These are phyloP conservation scores for Frankliniella fusca DNA, from an alignment of 2,888 invertebrate genomes.

Conservation along the genomic window DNA sequence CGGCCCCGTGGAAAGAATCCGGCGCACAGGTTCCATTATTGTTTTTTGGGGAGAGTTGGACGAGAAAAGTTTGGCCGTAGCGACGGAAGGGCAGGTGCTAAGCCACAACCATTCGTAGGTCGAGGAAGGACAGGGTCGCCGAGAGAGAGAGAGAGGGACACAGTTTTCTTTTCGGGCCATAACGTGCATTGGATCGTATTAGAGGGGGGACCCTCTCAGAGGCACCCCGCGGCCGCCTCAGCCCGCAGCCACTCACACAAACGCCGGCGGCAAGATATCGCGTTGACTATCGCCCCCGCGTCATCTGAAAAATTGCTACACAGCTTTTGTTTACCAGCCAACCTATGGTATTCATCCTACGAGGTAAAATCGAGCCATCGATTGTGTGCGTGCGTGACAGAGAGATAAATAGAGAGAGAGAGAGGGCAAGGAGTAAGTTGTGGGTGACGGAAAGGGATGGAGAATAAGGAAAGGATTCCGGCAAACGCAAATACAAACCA, in stretches of 20 bases:
- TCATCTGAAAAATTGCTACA: no score
- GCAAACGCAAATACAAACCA: slow-evolving; percentile 11
- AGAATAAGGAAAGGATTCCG: neutral
- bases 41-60: slow-evolving; percentile 6
- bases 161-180: no score
- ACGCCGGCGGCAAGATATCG: neutral
- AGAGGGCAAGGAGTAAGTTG: neutral
- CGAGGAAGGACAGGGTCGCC: neutral
- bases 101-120: neutral
- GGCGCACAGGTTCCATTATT: slow-evolving; percentile 4
- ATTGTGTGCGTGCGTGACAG: neutral
- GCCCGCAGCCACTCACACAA: neutral
- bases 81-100: neutral
- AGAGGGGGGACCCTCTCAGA: neutral
- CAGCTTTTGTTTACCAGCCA: no score
- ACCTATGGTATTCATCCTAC: no score
- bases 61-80: slow-evolving; percentile 13
- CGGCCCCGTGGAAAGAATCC: neutral
- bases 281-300: neutral
- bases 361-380: neutral
- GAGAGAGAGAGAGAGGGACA: neutral
- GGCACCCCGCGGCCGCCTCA: neutral
- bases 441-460: neutral
- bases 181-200: no score
- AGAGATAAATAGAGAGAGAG: neutral